Conservation (phyloP, 2,888 invertebrate species). For the Pandemis corylana region DNA sequence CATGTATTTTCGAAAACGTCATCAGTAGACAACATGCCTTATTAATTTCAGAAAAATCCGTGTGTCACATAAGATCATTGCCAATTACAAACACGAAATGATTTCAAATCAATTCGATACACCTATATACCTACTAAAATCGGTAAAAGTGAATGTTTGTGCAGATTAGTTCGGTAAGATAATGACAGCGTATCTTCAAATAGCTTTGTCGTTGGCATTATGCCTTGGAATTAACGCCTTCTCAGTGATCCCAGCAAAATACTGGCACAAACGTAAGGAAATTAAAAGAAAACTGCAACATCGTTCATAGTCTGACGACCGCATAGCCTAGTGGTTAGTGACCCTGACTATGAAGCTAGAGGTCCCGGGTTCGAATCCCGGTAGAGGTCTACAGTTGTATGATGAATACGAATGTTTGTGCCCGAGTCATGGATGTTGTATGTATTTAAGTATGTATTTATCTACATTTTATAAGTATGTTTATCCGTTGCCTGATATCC, state of each 20-base stretch:
- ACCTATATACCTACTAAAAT: neutral
- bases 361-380: too few species aligned
- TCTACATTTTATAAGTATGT: too few species aligned
- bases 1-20: too few species aligned
- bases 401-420: too few species aligned
- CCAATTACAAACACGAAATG: neutral
- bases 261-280: neutral
- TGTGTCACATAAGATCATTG: neutral
- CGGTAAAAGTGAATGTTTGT: neutral
- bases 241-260: neutral
- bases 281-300: neutral
- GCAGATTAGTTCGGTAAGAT: neutral
- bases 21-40: neutral
- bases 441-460: too few species aligned
- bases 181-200: neutral
- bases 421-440: too few species aligned
- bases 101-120: constrained; percentile 9
- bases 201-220: neutral
- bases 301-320: too few species aligned
- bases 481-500: too few species aligned
- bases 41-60: neutral
- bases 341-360: too few species aligned
- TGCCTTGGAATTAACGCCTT: neutral
- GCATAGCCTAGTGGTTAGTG: too few species aligned
- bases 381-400: too few species aligned